Percentiles rank a stretch among this genome's conserved stretches.
Evolutionary conservation across 2,888 invertebrate species (phyloP).

Genomic region (Cephus sareptanus): DNA sequence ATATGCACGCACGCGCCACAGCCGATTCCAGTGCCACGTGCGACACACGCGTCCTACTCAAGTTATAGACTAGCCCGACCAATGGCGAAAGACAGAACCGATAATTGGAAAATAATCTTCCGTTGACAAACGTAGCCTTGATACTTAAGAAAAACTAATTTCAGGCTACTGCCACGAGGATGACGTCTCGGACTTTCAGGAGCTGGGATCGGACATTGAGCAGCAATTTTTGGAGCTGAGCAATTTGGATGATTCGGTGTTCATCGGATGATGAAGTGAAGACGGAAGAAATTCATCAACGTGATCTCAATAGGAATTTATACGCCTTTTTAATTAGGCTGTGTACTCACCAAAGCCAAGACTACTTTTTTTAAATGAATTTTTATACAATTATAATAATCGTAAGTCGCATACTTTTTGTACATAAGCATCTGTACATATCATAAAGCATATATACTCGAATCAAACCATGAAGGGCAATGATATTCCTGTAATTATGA

Average conservation of each 20-base stretch:
- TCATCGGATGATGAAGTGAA: slow-evolving; percentile 49
- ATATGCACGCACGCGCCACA: slow-evolving; percentile 45
- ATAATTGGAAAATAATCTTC: not conserved
- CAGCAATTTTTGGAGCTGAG: slow-evolving; percentile 62
- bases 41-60: slow-evolving; percentile 50
- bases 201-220: slow-evolving; percentile 60
- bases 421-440: slow-evolving; percentile 52
- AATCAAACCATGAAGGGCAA: not conserved
- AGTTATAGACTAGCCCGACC: not conserved
- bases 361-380: not conserved
- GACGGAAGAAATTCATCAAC: not conserved
- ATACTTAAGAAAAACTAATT: slow-evolving; percentile 22
- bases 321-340: not conserved
- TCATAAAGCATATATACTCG: slow-evolving; percentile 20
- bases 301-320: not conserved
- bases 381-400: slow-evolving; percentile 1
- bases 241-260: slow-evolving; percentile 58
- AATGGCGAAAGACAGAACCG: not conserved
- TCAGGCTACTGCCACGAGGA: slow-evolving; percentile 51
- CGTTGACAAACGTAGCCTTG: not conserved
- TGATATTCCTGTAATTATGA: not conserved
- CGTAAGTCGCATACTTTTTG: slow-evolving; percentile 46
- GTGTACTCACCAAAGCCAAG: not conserved
- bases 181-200: slow-evolving; percentile 56
- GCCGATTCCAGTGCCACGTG: slow-evolving; percentile 53